Percentiles rank a stretch among this genome's conserved stretches.
Conservation (phyloP, 2,888 invertebrate genomes). For the Phragmatobia fuliginosa region DNA sequence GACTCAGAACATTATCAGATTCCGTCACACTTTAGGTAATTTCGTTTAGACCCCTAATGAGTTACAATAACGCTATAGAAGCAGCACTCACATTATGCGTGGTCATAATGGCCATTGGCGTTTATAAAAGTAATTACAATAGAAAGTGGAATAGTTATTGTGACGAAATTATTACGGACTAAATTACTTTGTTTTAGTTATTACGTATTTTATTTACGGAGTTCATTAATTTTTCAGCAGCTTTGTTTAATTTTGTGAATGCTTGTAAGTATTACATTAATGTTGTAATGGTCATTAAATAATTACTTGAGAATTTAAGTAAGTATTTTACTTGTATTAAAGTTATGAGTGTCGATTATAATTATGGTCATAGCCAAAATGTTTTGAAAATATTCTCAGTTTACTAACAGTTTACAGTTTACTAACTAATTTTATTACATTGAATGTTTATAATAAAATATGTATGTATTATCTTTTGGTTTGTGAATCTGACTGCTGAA, state of each 20-base stretch:
- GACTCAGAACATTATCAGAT: slow-evolving; percentile 77
- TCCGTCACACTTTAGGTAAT: slow-evolving; percentile 81
- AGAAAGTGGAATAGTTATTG: slow-evolving; percentile 65
- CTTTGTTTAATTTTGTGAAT: slow-evolving; percentile 21
- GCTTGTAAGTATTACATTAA: slow-evolving; percentile 10
- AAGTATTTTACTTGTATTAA: background rate
- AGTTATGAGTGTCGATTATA: background rate
- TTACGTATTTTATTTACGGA: slow-evolving; percentile 41
- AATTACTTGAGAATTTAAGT: background rate
- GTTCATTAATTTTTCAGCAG: slow-evolving; percentile 33
- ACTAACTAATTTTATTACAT: background rate
- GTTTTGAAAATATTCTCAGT: background rate
- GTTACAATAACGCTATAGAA: slow-evolving; percentile 75
- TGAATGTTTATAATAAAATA: background rate
- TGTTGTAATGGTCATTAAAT: slow-evolving; percentile 7
- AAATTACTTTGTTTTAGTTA: slow-evolving; percentile 46
- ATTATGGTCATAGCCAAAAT: background rate
- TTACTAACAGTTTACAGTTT: background rate
- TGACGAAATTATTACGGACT: slow-evolving; percentile 59
- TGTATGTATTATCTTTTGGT: too few species aligned
- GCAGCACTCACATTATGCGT: slow-evolving; percentile 73
- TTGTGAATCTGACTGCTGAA: too few species aligned
- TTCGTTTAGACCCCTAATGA: slow-evolving; percentile 76
- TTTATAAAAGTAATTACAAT: slow-evolving; percentile 77
- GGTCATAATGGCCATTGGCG: slow-evolving; percentile 66